Percentiles rank a stretch among this genome's conserved stretches.
Conservation (phyloP, 2,888 invertebrate genomes). For the Ypsolopha scabrella region DNA sequence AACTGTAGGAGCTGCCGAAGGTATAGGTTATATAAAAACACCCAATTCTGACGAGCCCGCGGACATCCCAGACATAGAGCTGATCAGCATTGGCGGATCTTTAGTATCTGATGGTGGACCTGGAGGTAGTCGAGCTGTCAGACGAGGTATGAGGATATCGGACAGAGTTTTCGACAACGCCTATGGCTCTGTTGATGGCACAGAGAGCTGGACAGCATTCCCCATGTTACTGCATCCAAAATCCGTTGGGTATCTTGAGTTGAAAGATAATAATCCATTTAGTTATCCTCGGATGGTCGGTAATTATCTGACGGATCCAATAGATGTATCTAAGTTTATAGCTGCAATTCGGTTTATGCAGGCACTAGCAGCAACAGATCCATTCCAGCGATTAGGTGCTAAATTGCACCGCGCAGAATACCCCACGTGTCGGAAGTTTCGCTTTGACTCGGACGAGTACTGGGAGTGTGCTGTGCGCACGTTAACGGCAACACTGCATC, state of each 20-base stretch:
- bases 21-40: slow-evolving; percentile 73
- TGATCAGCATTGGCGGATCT: slow-evolving; percentile 73
- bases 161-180: slow-evolving; percentile 49
- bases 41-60: slow-evolving; percentile 55
- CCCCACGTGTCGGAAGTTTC: slow-evolving; percentile 69
- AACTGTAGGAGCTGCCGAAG: slow-evolving; percentile 72
- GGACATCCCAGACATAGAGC: slow-evolving; percentile 77
- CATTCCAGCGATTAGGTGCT: slow-evolving; percentile 64
- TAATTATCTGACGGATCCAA: slow-evolving; percentile 74
- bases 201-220: slow-evolving; percentile 68
- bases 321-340: slow-evolving; percentile 74
- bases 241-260: slow-evolving; percentile 75
- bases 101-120: slow-evolving; percentile 44
- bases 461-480: slow-evolving; percentile 76
- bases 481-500: slow-evolving; percentile 73
- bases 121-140: slow-evolving; percentile 38
- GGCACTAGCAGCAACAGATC: slow-evolving; percentile 48
- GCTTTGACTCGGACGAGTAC: slow-evolving; percentile 70
- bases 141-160: slow-evolving; percentile 54
- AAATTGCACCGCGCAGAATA: slow-evolving; percentile 62
- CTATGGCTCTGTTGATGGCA: slow-evolving; percentile 45
- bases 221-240: slow-evolving; percentile 76
- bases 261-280: slow-evolving; percentile 73
- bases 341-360: slow-evolving; percentile 69
- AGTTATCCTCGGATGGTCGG: slow-evolving; percentile 75